phyloP scores from a whole-genome alignment of 1,140 invertebrate genomes.

The Planococcus citri region DNA sequence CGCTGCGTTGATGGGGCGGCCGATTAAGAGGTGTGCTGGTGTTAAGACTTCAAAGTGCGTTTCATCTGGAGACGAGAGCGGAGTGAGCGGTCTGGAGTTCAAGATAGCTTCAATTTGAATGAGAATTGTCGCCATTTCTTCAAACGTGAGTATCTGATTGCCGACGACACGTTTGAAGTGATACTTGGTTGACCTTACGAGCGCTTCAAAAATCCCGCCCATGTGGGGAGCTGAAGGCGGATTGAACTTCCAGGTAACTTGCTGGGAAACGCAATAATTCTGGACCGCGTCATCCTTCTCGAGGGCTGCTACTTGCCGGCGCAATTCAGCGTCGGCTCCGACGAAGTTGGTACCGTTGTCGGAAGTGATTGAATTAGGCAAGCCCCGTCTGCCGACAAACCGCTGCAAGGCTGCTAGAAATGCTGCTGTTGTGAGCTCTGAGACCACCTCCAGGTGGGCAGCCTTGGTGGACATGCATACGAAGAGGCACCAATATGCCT shows the following conservation, averaged over 20 bases:
- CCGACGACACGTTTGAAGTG: slow-evolving; percentile 26
- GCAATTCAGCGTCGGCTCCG: slow-evolving; percentile 30
- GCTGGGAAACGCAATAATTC: not conserved
- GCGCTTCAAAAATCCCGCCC: slow-evolving; percentile 31
- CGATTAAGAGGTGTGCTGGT: too few relatives aligned
- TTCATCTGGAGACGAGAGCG: too few relatives aligned
- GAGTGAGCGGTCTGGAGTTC: slow-evolving; percentile 16
- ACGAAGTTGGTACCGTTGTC: slow-evolving; percentile 34
- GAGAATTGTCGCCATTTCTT: slow-evolving; percentile 24
- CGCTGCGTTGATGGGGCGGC: too few relatives aligned
- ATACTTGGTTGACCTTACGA: slow-evolving; percentile 29
- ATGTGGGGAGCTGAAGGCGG: slow-evolving; percentile 29
- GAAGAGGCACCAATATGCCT: slow-evolving; percentile 32
- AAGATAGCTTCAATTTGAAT: slow-evolving; percentile 22
- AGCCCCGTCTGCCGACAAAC: slow-evolving; percentile 30
- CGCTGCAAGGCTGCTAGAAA: slow-evolving; percentile 30
- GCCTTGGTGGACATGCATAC: slow-evolving; percentile 31
- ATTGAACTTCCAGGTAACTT: slow-evolving; percentile 29
- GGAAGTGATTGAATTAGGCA: slow-evolving; percentile 28
- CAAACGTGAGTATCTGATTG: slow-evolving; percentile 22
- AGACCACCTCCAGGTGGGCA: slow-evolving; percentile 32
- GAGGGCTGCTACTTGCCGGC: slow-evolving; percentile 13
- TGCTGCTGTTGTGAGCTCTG: slow-evolving; percentile 28
- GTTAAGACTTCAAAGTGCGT: too few relatives aligned
- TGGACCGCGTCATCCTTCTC: slow-evolving; percentile 22